Base-by-base conservation (phyloP, 2,888 invertebrate species). In the Gerris lacustris region DNA sequence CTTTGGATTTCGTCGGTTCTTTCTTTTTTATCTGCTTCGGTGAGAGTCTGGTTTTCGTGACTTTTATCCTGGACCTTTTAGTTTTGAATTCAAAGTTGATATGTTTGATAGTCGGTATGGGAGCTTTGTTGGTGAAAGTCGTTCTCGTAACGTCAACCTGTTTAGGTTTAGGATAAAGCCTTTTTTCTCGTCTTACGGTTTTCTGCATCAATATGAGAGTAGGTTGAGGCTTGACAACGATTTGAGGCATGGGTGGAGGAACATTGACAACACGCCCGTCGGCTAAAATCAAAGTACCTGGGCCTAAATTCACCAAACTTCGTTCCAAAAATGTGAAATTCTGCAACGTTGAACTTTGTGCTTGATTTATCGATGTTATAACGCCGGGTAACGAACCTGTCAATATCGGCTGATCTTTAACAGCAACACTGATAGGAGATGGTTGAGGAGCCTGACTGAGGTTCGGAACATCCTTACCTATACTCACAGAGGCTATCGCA, bases 81-180 rank as follows among this genome's bases (percentile, higher is more conserved):
- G 70, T 43, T 44, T 72, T 71, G 0, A 68, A 45, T 55, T 71
- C 72, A 66, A 72, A 66, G 17, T 71, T 68, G 67, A 72, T 69
- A 17, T 73, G 68, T 68, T 73, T 71, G 44, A 78, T 75, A 6
- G 78, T 76, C 6, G 78, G 76, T 66, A 78, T 78, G 4, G 78
- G 77, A 15, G 77, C 76, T 72, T 78, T 78, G 69, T 77, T 78
- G 2, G 75, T 73, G 68, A 75, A 77, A 15, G 77, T 78, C 5
- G 77, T 78, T 67, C 73, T 74, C 6, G 78, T 78, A 5, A 73
- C 71, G 69, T 77, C 77, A 2, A 15, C 9, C 55, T 55, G 55
- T 45, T 73, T 70, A n/a, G 67, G 70, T 69, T 75, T 77, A 4
- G 76, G 76, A 45, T 73, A 70, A 45, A 75, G 72, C 44, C 72